Base-by-base conservation (phyloP, 64 coral and sea anemone genomes). In the Dendrophyllia cribrosa region DNA sequence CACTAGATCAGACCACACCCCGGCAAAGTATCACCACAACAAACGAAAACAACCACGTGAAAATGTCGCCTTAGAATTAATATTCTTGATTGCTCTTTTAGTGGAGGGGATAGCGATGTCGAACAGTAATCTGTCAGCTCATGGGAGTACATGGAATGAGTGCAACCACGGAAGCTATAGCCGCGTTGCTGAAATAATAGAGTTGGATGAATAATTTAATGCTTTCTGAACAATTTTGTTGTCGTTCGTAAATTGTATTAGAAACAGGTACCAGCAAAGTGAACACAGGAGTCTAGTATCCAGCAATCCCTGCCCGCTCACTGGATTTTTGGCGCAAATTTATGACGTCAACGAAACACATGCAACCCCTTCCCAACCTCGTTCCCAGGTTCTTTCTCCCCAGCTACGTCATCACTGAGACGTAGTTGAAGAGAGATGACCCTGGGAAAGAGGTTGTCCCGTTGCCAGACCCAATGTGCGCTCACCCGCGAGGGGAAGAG, bases 31-130 rank as follows among this genome's bases (percentile, higher is more conserved):
- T 51, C 43, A 84, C 9, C 43, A 50, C 43, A 50, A 22, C 4
- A 24, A 50, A 20, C 43, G 19, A 15, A 84, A 67, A 5, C 19
- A 68, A 67, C 61, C 59, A 9, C 6, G 56, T 20, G 79, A 84
- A 84, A 84, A 66, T 20, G 46, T 84, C 1, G 80, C 80, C 3
- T 62, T 84, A 16, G 80, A 84, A 65, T n/a, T 84, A 24, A 84
- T 84, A 51, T 84, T 84, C 45, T 68, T 84, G 43, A 51, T 66
- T 16, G 80, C 80, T 22, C 2, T 84, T 8, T 84, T 84, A 51
- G 61, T 67, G 9, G 60, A 84, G 46, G 80, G 80, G 2, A 43
- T 47, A 22, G 62, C 80, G 17, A 51, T 67, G 46, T 84, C 80
- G 9, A 48, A 67, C 20, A 84, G 9, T 3, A 11, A 67, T n/a